A percentile compares a stretch with the other conserved stretches of the same genome.
Evolutionary conservation across 2,888 invertebrate genomes (phyloP).

Genomic region (Thereva nobilitata): DNA sequence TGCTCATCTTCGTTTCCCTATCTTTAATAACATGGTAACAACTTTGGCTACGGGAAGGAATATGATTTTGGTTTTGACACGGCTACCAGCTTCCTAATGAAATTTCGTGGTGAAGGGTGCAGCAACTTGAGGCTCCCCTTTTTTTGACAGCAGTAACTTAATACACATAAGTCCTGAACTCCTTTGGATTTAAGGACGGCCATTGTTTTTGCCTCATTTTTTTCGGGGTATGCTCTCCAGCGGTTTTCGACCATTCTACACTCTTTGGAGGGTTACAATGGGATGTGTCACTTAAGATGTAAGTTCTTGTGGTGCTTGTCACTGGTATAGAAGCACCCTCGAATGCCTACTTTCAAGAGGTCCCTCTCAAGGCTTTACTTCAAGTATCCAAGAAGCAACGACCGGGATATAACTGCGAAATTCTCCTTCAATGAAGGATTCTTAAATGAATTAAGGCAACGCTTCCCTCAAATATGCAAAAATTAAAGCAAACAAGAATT

Average conservation of each 20-base stretch:
- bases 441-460: too few relatives aligned
- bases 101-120: conserved; percentile 26
- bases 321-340: conserved; percentile 12
- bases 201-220: conserved; percentile 5
- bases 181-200: neutral
- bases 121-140: conserved; percentile 11
- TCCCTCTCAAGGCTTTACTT: neutral
- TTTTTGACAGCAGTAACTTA: too few relatives aligned
- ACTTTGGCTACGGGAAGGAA: conserved; percentile 43
- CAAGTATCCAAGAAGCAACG: conserved; percentile 15
- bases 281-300: conserved; percentile 33
- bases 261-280: conserved; percentile 15
- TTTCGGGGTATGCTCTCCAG: neutral
- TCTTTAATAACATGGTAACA: conserved; percentile 6
- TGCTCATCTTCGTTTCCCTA: neutral
- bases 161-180: too few relatives aligned
- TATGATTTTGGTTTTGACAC: conserved; percentile 43
- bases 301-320: conserved; percentile 31
- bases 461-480: too few relatives aligned
- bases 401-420: conserved; percentile 17
- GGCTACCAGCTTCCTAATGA: conserved; percentile 27
- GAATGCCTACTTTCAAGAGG: conserved; percentile 2
- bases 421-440: neutral
- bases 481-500: too few relatives aligned
- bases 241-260: conserved; percentile 20